These are phyloP conservation scores for Diarsia brunnea DNA, from an alignment of 2,888 invertebrate genomes.

Conservation along the genomic window DNA sequence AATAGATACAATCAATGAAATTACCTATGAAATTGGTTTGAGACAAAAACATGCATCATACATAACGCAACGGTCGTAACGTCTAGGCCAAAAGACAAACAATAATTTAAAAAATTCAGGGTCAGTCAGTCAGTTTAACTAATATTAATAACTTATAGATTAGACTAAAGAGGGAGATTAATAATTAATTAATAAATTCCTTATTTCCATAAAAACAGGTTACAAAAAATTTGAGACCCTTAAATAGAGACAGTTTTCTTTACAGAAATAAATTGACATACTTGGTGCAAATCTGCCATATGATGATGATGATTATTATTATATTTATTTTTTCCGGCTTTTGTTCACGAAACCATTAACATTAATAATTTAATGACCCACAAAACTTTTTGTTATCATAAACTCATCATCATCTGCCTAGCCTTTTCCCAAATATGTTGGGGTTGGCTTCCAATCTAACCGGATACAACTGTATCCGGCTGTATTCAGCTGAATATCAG, in stretches of 20 bases:
- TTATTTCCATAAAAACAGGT: too few species aligned
- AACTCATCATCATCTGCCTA: too few species aligned
- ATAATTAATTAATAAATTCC: too few species aligned
- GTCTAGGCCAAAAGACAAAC: too few species aligned
- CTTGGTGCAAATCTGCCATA: background rate
- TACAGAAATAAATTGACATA: background rate
- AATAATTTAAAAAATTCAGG: background rate
- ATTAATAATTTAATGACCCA: background rate
- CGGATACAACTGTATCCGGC: too few species aligned
- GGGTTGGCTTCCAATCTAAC: too few species aligned
- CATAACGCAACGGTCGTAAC: background rate
- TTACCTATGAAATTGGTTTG: background rate
- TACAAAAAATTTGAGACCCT: too few species aligned
- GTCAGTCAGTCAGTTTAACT: too few species aligned
- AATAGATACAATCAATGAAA: constrained; percentile 20
- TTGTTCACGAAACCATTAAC: background rate
- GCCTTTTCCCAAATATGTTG: too few species aligned
- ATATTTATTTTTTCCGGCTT: background rate
- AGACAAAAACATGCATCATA: background rate
- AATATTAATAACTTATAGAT: background rate
- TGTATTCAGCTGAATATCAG: too few species aligned
- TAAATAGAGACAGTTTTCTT: background rate
- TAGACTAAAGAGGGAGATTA: background rate
- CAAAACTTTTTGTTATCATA: background rate
- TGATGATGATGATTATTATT: background rate